phyloP scores from a whole-genome alignment of 1,140 invertebrate species.

The Adelges cooleyi region DNA sequence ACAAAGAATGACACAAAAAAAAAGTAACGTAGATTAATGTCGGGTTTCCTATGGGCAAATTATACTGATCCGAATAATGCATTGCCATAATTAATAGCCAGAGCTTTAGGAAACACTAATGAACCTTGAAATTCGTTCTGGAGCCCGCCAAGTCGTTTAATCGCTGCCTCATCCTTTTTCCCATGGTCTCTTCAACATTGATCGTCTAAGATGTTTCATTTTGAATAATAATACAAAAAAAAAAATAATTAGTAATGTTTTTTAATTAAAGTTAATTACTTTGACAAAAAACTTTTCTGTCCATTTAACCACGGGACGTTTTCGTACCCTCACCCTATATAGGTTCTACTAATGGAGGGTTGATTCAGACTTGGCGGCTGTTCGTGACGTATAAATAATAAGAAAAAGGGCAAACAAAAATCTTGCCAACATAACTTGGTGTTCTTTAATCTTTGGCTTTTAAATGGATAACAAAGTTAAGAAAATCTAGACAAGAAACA shows the following conservation, averaged over 20 bases:
- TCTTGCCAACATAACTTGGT: slow-evolving; percentile 10
- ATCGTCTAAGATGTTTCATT: slow-evolving; percentile 17
- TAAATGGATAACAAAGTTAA: too few species aligned
- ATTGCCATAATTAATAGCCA: slow-evolving; percentile 16
- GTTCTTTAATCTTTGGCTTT: slow-evolving; percentile 20
- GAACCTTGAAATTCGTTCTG: slow-evolving; percentile 19
- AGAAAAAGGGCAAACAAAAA: slow-evolving; percentile 6
- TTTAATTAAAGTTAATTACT: slow-evolving; percentile 28
- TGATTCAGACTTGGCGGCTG: slow-evolving; percentile 11
- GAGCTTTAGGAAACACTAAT: slow-evolving; percentile 16
- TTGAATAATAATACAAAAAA: slow-evolving; percentile 19
- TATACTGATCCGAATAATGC: slow-evolving; percentile 21
- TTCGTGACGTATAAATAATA: slow-evolving; percentile 25
- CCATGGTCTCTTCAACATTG: slow-evolving; percentile 1
- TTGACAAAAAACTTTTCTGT: slow-evolving; percentile 23
- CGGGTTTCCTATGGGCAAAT: background rate
- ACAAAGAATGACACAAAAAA: slow-evolving; percentile 10
- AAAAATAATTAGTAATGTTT: slow-evolving; percentile 10
- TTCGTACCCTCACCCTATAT: background rate
- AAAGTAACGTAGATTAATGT: slow-evolving; percentile 9
- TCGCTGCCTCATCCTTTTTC: background rate
- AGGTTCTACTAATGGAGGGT: slow-evolving; percentile 1
- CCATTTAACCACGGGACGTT: slow-evolving; percentile 18
- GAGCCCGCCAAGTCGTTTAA: slow-evolving; percentile 1
- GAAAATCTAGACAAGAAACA: too few species aligned